Evolutionary conservation across 2,797 vertebrate species (phyloP), one percentile per base, ranked within the genome.

Genomic region (Apogon hyalosoma): DNA sequence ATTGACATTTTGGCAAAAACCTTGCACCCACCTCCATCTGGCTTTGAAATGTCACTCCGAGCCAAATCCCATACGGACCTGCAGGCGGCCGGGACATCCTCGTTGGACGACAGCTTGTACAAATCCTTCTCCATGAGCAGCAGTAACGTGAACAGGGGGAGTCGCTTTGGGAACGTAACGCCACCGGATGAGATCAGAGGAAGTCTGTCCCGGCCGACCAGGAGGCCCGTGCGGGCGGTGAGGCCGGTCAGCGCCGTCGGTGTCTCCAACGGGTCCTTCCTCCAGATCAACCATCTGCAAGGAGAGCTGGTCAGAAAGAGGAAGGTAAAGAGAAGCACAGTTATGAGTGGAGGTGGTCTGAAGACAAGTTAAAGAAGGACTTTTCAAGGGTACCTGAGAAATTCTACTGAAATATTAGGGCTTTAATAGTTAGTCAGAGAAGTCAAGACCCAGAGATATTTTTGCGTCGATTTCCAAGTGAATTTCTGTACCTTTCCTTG

Each of bases 271-370:
- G 85, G 91, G 2, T 79, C 86, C 49, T 92, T 90, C 73, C 81
- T 90, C 43, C 92, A 90, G 79, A 88, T 95, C 66, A 93, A 90
- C 73, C 93, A 93, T 24, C 89, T 94, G 80, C 94, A 94, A 18
- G 93, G 93, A 57, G 93, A 95, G 77, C 89, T 94, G 75, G 89
- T 94, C 63, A 80, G 67, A 21, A 94, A 94, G 82, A 91, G 92
- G 79, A 94, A 94, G 92, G 90, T 93, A 60, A 82, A 24, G 2
- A 24, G 21, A 2, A 4, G 21, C n/a, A n/a, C n/a, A n/a, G n/a
- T n/a, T 24, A 4, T 24, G 21, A 24, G 21, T 24, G 21, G 2
- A 24, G 21, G 4, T 24, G 21, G 2, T 24, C 21, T 24, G 21
- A 24, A 24, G 21, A 4, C 21, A 24, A 2, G 21, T 24, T 24